Evolutionary conservation across 1,140 invertebrate species (phyloP).

Genomic region (Meloidogyne chitwoodi): DNA sequence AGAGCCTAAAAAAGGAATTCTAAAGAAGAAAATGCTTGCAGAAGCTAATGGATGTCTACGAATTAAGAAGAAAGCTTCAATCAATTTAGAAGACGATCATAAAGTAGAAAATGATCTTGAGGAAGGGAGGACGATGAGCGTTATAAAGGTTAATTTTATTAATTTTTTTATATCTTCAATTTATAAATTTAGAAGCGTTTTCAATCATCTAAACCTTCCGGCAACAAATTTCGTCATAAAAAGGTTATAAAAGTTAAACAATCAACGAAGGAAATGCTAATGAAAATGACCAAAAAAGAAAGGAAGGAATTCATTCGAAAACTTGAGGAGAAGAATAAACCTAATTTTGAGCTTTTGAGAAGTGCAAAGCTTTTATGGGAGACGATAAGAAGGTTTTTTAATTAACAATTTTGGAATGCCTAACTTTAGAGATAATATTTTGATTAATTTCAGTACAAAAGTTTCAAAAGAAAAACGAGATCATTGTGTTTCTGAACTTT

Average conservation of each 20-base stretch:
- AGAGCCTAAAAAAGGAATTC: neutral
- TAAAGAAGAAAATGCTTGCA: neutral
- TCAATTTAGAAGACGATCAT: conserved; percentile 8
- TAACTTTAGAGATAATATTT: neutral
- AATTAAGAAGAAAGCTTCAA: neutral
- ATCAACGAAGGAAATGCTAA: conserved; percentile 41
- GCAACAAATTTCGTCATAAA: neutral
- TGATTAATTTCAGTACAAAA: conserved; percentile 43
- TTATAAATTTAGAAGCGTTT: too few species aligned
- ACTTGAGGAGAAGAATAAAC: conserved; percentile 37
- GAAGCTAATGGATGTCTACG: neutral
- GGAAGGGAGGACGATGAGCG: neutral
- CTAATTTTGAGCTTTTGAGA: conserved; percentile 26
- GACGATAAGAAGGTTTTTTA: conserved; percentile 38
- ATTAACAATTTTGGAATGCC: neutral
- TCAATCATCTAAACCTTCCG: too few species aligned
- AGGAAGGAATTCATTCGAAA: conserved; percentile 35
- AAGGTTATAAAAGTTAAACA: conserved; percentile 29
- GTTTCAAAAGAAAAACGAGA: conserved; percentile 66
- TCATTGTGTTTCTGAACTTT: conserved; percentile 70
- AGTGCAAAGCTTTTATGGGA: conserved; percentile 43
- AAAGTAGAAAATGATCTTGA: neutral
- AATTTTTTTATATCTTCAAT: too few species aligned
- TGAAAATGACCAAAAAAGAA: conserved; percentile 38
- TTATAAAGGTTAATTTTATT: neutral